Percentiles rank a stretch among this genome's conserved stretches.
Conservation (phyloP, 2,888 invertebrate genomes). For the Agrilus biguttatus region DNA sequence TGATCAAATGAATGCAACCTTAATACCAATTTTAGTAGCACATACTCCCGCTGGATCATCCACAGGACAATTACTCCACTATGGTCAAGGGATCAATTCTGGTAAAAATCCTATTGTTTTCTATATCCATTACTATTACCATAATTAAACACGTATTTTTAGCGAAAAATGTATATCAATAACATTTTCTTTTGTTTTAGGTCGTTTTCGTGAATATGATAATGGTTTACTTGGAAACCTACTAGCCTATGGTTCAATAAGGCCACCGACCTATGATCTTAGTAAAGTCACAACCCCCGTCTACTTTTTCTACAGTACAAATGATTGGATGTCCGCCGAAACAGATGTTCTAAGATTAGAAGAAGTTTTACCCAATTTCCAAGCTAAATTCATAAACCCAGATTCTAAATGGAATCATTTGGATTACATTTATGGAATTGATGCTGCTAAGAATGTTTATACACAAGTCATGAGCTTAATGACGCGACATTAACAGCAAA, state of each 20-base stretch:
- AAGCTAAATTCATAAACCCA: conserved; percentile 36
- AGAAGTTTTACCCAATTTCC: conserved; percentile 26
- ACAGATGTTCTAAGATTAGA: conserved; percentile 32
- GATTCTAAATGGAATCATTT: conserved; percentile 42
- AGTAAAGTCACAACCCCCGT: conserved; percentile 26
- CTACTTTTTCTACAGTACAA: conserved; percentile 30
- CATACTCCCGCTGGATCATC: conserved; percentile 30
- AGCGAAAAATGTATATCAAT: no score
- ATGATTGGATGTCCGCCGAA: conserved; percentile 33
- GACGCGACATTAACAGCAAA: no score
- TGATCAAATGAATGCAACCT: conserved; percentile 20
- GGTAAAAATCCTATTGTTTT: conserved; percentile 6
- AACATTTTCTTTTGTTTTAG: conserved; percentile 4
- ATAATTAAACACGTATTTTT: no score
- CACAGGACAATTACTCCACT: conserved; percentile 55
- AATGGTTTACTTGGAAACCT: conserved; percentile 12
- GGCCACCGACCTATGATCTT: conserved; percentile 28
- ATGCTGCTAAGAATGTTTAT: conserved; percentile 13
- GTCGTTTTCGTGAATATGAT: conserved; percentile 13
- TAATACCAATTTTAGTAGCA: conserved; percentile 18
- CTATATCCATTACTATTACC: background rate
- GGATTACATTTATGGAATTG: conserved; percentile 49
- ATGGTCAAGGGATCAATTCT: conserved; percentile 44
- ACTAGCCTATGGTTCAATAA: conserved; percentile 16
- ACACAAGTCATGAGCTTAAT: background rate